These are phyloP conservation scores for Nerophis ophidion DNA, from an alignment of 2,113 vertebrate genomes.

Conservation along the genomic window DNA sequence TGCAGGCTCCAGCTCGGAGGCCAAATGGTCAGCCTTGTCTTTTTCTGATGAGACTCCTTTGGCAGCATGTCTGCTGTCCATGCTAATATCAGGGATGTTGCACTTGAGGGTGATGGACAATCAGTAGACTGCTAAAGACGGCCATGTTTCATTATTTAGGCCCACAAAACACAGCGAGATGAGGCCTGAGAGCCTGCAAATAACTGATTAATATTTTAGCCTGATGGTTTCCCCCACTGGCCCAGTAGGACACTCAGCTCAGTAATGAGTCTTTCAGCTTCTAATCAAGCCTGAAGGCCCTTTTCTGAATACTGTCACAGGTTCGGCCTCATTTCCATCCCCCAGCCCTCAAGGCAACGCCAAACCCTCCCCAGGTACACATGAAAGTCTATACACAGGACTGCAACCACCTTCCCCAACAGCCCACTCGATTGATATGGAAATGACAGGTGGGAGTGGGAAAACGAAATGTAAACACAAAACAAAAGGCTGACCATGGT, in stretches of 20 bases:
- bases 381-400: constrained; percentile 9
- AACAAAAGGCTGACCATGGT: constrained; percentile 38
- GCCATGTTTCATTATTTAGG: not conserved
- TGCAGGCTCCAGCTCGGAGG: constrained; percentile 25
- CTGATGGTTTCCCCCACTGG: constrained; percentile 16
- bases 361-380: constrained; percentile 31
- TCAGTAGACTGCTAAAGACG: not conserved
- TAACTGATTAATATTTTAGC: not conserved
- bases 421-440: constrained; percentile 41
- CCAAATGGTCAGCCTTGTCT: constrained; percentile 37
- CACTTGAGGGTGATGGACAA: not conserved
- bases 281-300: constrained; percentile 48
- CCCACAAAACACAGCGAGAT: not conserved
- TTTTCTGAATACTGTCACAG: constrained; percentile 24
- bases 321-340: constrained; percentile 49
- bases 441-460: constrained; percentile 31
- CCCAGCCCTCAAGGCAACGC: constrained; percentile 50
- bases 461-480: constrained; percentile 19
- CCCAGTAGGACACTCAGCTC: constrained; percentile 16
- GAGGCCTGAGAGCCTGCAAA: not conserved
- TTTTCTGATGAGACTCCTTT: constrained; percentile 29
- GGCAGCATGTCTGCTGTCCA: constrained; percentile 14
- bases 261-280: constrained; percentile 43
- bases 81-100: constrained; percentile 26
- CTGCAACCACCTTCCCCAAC: constrained; percentile 36